Percentiles rank a stretch among this genome's conserved stretches.
Conservation (phyloP, 2,113 vertebrate species). For the Pseudopodoces humilis region DNA sequence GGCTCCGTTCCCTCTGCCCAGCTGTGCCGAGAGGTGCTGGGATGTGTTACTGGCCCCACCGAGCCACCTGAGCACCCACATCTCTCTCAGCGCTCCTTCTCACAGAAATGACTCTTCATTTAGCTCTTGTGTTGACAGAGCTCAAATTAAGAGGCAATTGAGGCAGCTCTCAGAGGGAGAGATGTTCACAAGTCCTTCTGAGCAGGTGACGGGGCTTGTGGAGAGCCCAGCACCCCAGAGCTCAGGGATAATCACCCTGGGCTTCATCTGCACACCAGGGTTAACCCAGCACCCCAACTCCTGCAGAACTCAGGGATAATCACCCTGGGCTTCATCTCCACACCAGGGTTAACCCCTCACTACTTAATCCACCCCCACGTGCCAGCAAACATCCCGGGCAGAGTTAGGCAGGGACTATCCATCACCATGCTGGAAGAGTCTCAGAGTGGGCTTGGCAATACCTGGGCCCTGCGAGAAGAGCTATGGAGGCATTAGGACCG, state of each 20-base stretch:
- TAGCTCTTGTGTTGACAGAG: not conserved
- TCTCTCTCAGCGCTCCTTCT: not conserved
- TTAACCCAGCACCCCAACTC: not conserved
- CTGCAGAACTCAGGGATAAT: not conserved
- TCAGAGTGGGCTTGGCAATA: not conserved
- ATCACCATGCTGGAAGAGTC: not conserved
- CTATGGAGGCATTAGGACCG: not conserved
- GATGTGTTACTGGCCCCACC: rapidly evolving
- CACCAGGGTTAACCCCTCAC: not conserved
- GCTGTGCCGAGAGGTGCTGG: not conserved
- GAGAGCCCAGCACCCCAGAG: not conserved
- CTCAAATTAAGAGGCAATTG: constrained; percentile 32
- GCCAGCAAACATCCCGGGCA: not conserved
- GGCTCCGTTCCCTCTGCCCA: not conserved
- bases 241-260: not conserved
- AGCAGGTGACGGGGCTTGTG: not conserved
- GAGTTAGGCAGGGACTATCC: not conserved
- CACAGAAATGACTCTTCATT: not conserved
- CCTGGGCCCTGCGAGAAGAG: not conserved
- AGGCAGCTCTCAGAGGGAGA: not conserved
- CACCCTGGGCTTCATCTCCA: not conserved
- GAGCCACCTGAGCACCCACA: not conserved
- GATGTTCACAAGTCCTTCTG: not conserved
- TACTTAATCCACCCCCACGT: not conserved
- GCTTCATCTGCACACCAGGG: not conserved